Base-by-base conservation (phyloP, 2,888 invertebrate species). In the Zaprionus lineosus region DNA sequence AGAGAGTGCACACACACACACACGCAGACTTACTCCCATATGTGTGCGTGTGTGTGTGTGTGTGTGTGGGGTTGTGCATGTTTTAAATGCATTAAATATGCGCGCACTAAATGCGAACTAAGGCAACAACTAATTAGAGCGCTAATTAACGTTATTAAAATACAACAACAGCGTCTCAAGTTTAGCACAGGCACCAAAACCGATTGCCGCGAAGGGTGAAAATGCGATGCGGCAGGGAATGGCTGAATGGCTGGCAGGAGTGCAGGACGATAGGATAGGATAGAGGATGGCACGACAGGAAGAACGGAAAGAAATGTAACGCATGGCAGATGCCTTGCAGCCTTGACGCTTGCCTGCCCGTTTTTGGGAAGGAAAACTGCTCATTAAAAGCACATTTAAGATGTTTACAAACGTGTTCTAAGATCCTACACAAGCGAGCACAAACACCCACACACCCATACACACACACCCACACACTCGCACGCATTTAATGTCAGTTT, bases 371-470 rank as follows among this genome's bases (percentile, higher is more conserved):
- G 63, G 75, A 63, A 78, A 66, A 60, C 70, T 75, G 79, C 83
- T 84, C 85, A 75, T 84, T 81, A 81, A 81, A 82, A 81, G 83
- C 76, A 81, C 81, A 81, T 81, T 84, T 84, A 75, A 81, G 83
- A 81, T 84, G 83, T 82, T 81, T 81, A 78, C 76, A 81, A 78
- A 81, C 76, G 79, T 84, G 76, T 82, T 73, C 64, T 55, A 56
- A 79, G 79, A 65, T 75, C 24, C 58, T 53, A 73, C 40, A 39
- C 43, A 58, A 33, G 21, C 29, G 18, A 15, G 14, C 21, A 50
- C 44, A 31, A 29, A 39, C 40, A 33, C 31, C 4, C 16, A 33
- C 37, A 15, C 18, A 43, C 36, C 24, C 44, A 26, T 12, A 14
- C 50, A 36, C 9, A 2, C 28, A 12, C 48, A 48, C 36, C 21